phyloP scores from a whole-genome alignment of 2,113 vertebrate genomes.

The Gambusia holbrooki region DNA sequence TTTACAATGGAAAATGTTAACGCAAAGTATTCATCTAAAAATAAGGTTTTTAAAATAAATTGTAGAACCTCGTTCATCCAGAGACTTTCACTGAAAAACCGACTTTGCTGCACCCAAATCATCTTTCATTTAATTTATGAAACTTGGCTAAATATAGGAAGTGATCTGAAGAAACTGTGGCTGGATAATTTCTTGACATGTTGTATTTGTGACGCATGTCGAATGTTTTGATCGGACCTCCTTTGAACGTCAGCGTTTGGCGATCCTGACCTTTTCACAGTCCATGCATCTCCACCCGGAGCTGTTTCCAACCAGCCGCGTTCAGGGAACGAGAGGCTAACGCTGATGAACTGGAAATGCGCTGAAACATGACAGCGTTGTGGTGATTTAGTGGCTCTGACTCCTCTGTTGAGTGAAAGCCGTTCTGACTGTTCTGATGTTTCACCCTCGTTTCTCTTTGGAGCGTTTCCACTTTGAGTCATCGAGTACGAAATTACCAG shows the following conservation, averaged over 20 bases:
- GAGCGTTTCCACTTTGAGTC: not conserved
- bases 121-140: too few relatives aligned
- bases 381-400: not conserved
- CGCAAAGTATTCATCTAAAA: too few relatives aligned
- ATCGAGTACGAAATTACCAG: not conserved
- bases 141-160: too few relatives aligned
- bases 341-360: not conserved
- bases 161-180: not conserved
- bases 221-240: not conserved
- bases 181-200: accelerated
- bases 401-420: constrained; percentile 1
- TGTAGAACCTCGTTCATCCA: too few relatives aligned
- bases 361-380: not conserved
- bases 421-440: not conserved
- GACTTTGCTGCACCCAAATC: too few relatives aligned
- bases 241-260: not conserved
- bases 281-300: not conserved
- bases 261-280: not conserved
- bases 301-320: not conserved
- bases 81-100: too few relatives aligned
- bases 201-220: not conserved
- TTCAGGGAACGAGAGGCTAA: not conserved
- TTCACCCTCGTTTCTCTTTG: not conserved
- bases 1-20: too few relatives aligned
- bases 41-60: too few relatives aligned